phyloP scores from a whole-genome alignment of 37 sponge, comb jelly and placozoan genomes.

The Ianthella basta region DNA sequence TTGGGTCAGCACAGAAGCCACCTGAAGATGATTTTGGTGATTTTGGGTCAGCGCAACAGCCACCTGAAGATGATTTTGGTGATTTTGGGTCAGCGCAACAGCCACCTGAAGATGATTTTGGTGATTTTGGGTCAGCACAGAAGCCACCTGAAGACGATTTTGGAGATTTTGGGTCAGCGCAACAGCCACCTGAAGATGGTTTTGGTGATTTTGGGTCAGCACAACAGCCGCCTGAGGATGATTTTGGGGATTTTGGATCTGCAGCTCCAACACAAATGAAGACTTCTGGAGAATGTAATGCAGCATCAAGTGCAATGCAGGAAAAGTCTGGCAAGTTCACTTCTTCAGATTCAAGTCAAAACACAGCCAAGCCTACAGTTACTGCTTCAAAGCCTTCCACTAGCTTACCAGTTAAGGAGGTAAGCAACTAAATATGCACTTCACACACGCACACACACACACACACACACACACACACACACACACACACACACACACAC shows the following conservation, averaged over 20 bases:
- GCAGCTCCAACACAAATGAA: neutral
- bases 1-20: neutral
- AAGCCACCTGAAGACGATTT: slow-evolving; percentile 15
- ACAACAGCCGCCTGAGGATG: neutral
- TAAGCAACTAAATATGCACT: too few species aligned
- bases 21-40: slow-evolving; percentile 20
- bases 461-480: too few species aligned
- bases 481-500: too few species aligned
- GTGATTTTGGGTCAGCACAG: too few species aligned
- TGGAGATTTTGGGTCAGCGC: neutral
- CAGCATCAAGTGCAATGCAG: neutral
- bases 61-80: slow-evolving; percentile 22
- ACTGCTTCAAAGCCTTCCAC: neutral
- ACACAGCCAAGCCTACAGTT: neutral
- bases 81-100: slow-evolving; percentile 16
- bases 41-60: neutral
- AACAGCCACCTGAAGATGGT: neutral
- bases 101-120: too few species aligned
- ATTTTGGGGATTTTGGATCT: neutral
- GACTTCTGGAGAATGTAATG: neutral
- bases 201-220: neutral
- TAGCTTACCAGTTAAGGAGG: too few species aligned
- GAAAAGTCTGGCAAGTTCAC: too few species aligned
- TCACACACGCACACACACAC: too few species aligned
- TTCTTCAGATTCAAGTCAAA: too few species aligned